phyloP scores from a whole-genome alignment of 2,113 vertebrate species.

The Nibea albiflora region DNA sequence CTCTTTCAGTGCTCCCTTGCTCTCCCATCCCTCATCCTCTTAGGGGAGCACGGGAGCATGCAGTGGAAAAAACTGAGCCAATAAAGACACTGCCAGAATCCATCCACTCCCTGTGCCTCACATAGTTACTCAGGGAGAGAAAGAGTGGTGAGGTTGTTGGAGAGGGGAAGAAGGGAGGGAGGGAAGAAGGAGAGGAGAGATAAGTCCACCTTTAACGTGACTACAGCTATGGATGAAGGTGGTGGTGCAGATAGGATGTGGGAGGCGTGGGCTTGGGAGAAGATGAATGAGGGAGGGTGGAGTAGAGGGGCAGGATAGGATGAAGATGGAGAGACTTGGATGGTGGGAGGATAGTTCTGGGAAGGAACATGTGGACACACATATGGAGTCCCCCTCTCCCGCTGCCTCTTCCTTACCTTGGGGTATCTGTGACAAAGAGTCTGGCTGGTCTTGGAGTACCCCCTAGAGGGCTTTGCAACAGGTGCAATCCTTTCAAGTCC shows the following conservation, averaged over 20 bases:
- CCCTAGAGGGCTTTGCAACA: slow-evolving; percentile 50
- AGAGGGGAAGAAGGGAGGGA: background rate
- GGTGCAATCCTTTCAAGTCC: slow-evolving; percentile 30
- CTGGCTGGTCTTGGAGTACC: slow-evolving; percentile 11
- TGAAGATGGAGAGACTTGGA: slow-evolving; percentile 57
- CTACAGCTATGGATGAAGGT: slow-evolving; percentile 9
- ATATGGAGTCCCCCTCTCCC: slow-evolving; percentile 31
- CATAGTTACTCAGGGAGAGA: slow-evolving; percentile 69
- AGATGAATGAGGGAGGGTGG: slow-evolving; percentile 37
- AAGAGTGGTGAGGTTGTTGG: slow-evolving; percentile 13
- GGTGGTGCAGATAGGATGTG: slow-evolving; percentile 13
- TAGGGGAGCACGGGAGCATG: slow-evolving; percentile 77
- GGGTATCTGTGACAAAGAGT: slow-evolving; percentile 8
- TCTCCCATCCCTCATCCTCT: slow-evolving; percentile 80
- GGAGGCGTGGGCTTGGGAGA: slow-evolving; percentile 23
- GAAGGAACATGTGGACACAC: slow-evolving; percentile 38
- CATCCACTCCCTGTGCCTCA: slow-evolving; percentile 73
- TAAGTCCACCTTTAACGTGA: slow-evolving; percentile 26
- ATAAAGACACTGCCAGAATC: slow-evolving; percentile 82
- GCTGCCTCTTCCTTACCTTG: slow-evolving; percentile 7
- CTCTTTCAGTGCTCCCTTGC: slow-evolving; percentile 44
- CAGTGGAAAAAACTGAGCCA: slow-evolving; percentile 83
- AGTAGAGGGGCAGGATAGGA: slow-evolving; percentile 10
- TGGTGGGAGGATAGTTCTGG: slow-evolving; percentile 20
- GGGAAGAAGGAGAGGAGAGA: background rate